Base-by-base conservation (phyloP, 2,113 vertebrate species). In the Procavia capensis region DNA sequence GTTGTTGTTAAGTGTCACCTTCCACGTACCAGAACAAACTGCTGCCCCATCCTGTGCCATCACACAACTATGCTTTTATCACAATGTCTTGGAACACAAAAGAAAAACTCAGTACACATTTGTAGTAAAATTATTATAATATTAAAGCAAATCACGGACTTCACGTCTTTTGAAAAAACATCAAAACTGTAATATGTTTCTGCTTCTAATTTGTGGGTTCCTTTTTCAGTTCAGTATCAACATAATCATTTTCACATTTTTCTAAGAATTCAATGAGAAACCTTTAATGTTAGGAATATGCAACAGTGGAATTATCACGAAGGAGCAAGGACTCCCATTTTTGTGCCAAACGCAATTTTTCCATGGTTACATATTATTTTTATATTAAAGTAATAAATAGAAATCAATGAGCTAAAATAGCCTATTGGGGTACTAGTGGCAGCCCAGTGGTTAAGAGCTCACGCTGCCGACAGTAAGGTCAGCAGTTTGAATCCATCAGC, bases 221-320 rank as follows among this genome's bases (percentile, higher is more conserved):
- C 36, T 36, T 92, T 95, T 95, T 84, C 82, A 91, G 59, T 90
- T 95, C 74, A 92, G 41, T 24, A 64, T 85, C 63, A 89, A 27
- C 43, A 88, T 31, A 59, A 93, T 41, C 41, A 47, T 87, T 80
- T 95, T 36, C 57, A 90, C 27, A 22, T 88, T 96, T 93, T 83
- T 72, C 79, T 81, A 94, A 61, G 59, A 16, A 50, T 80, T 95
- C 20, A 90, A 74, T 36, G 68, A 93, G 84, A 95, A 66, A 9
- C 9, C 39, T 75, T 94, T 72, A 81, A 34, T 16, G 50, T 92
- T 74, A 88, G 41, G 24, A 91, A 82, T 34, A 75, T 27, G 75
- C 5, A 95, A 86, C 9, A 88, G 27, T 41, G 24, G 36, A 76
- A 70, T 79, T 75, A 93, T 7, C 19, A 78, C 14, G 22, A 79